Conservation (phyloP, 2,797 vertebrate species). For the Halcyon smyrnensis region DNA sequence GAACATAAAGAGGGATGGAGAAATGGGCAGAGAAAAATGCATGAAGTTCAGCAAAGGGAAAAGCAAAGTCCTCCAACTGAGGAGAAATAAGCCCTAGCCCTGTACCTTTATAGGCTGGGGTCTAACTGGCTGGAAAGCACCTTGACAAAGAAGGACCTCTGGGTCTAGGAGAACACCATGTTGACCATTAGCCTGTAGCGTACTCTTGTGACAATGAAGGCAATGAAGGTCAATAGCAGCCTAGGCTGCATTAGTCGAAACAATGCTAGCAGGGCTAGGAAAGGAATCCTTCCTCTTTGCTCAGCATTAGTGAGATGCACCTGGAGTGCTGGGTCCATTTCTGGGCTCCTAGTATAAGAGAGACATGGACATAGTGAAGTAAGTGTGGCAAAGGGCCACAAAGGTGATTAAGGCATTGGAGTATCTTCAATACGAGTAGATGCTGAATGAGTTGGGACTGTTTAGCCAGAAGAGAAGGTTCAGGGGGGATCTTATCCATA, state of each 20-base stretch:
- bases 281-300: background rate
- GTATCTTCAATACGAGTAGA: accelerated
- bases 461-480: background rate
- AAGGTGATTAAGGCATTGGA: background rate
- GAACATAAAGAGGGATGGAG: background rate
- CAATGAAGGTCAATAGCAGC: background rate
- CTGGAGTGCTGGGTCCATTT: background rate
- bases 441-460: background rate
- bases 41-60: background rate
- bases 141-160: background rate
- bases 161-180: accelerated
- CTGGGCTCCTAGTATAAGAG: background rate
- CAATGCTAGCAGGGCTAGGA: background rate
- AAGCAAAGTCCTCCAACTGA: background rate
- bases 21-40: background rate
- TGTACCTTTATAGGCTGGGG: background rate
- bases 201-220: background rate
- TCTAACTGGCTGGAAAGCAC: background rate
- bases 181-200: background rate
- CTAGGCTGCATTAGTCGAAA: background rate
- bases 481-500: background rate
- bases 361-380: background rate
- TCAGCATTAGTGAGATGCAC: background rate
- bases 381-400: background rate
- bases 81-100: background rate